Percentiles rank a stretch among this genome's conserved stretches.
phyloP scores from a whole-genome alignment of 2,797 vertebrate genomes.

The Nothura maculosa region DNA sequence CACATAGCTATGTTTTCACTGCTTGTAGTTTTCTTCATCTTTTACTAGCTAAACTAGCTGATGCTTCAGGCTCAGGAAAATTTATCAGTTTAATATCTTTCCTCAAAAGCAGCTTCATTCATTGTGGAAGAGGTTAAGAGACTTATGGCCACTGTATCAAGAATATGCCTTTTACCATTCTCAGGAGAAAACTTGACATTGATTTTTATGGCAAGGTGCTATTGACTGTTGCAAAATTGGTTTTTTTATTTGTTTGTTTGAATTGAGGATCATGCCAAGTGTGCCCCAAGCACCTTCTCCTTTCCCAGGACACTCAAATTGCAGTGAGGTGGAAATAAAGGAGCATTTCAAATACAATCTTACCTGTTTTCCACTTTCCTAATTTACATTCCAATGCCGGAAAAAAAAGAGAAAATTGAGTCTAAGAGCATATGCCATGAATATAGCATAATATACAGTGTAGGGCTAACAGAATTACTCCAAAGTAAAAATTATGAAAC shows the following conservation, averaged over 20 bases:
- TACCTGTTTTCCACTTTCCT: not conserved
- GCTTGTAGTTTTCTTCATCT: not conserved
- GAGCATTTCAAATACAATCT: not conserved
- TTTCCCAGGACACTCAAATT: not conserved
- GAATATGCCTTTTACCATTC: not conserved
- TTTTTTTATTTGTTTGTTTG: not conserved
- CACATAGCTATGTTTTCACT: not conserved
- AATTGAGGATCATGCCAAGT: not conserved
- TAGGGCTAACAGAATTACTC: not conserved
- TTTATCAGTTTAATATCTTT: not conserved
- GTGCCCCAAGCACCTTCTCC: not conserved
- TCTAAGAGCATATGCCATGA: not conserved
- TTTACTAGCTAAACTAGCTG: not conserved
- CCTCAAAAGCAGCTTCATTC: not conserved
- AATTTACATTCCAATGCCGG: not conserved
- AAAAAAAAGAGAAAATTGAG: not conserved
- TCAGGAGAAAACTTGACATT: fast-evolving
- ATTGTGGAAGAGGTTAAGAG: not conserved
- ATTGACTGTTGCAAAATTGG: not conserved
- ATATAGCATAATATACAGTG: not conserved
- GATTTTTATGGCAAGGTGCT: not conserved
- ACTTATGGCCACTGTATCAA: not conserved
- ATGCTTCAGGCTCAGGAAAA: not conserved
- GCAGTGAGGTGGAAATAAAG: not conserved
- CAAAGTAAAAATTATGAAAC: not conserved